Evolutionary conservation across 2,113 vertebrate genomes (phyloP), one percentile per base, ranked within the genome.

Genomic region (Regulus satrapa): DNA sequence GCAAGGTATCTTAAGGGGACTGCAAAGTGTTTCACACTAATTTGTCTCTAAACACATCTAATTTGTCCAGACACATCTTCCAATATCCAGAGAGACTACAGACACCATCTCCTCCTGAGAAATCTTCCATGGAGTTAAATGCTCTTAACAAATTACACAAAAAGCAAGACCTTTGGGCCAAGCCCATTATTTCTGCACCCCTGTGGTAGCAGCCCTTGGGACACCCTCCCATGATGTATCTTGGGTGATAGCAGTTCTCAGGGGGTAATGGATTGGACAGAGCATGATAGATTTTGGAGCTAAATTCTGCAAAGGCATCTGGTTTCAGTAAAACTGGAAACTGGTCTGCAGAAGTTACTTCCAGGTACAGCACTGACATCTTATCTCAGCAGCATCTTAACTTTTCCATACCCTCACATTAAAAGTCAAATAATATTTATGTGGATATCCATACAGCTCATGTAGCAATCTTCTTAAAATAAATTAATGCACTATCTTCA

Each of bases 361-460:
- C 31, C 82, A 94, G 85, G 85, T 96, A 90, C 59, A 88, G 51
- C 63, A 71, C 28, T 74, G 89, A 69, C 0, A 0, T 86, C 68
- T 93, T 89, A 95, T 94, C 85, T 85, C 67, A 77, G 72, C 3
- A 3, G n/a, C 75, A 94, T 92, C 88, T 90, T 41, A 85, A 71
- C 73, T 73, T 66, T 90, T 85, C 58, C 89, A 59, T 82, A 71
- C 25, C 31, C n/a, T 83, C 79, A 46, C 23, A 12, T 88, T 93
- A 71, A 61, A 88, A 93, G 72, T 85, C 67, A 89, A 85, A 52
- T 76, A 62, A 67, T 84, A 94, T 87, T 77, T 95, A 91, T 73
- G 58, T 76, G 51, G 55, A 77, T 56, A 38, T 18, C 40, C 64
- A 66, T 71, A 55, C 11, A 79, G 62, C 34, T 94, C 72, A 94